phyloP scores from a whole-genome alignment of 2,797 vertebrate species.

The Lophotriccus pileatus region DNA sequence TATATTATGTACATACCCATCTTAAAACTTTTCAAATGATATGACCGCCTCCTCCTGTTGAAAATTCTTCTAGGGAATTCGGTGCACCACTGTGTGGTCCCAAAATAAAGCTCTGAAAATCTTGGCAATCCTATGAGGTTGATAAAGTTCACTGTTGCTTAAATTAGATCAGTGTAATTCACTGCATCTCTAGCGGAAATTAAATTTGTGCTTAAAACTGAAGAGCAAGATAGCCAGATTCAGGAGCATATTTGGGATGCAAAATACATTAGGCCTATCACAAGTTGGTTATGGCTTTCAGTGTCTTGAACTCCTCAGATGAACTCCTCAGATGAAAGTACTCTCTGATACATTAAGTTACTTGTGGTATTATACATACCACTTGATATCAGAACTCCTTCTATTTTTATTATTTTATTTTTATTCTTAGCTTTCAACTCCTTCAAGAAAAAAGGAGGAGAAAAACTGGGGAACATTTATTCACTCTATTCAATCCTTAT shows the following conservation, averaged over 20 bases:
- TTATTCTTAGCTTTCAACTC: neutral
- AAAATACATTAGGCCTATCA: slow-evolving; percentile 24
- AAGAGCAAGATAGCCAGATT: slow-evolving; percentile 35
- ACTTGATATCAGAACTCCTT: neutral
- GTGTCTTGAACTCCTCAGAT: neutral
- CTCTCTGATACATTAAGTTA: neutral
- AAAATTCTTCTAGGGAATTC: neutral
- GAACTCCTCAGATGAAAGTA: neutral
- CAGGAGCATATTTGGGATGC: slow-evolving; percentile 27
- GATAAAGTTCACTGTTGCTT: slow-evolving; percentile 58
- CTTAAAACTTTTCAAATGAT: neutral
- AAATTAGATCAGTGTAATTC: slow-evolving; percentile 67
- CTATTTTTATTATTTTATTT: neutral
- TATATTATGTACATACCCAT: neutral
- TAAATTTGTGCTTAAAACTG: slow-evolving; percentile 64
- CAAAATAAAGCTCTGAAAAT: slow-evolving; percentile 42
- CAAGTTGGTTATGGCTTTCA: neutral
- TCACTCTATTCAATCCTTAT: neutral
- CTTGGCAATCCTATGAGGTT: slow-evolving; percentile 6
- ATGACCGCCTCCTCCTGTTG: neutral
- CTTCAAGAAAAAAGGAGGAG: neutral
- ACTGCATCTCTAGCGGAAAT: slow-evolving; percentile 39
- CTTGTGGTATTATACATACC: neutral
- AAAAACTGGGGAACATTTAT: neutral
- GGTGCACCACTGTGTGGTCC: neutral